Evolutionary conservation across 2,888 invertebrate species (phyloP), one percentile per base, ranked within the genome.

Genomic region (Nyleta sp.): DNA sequence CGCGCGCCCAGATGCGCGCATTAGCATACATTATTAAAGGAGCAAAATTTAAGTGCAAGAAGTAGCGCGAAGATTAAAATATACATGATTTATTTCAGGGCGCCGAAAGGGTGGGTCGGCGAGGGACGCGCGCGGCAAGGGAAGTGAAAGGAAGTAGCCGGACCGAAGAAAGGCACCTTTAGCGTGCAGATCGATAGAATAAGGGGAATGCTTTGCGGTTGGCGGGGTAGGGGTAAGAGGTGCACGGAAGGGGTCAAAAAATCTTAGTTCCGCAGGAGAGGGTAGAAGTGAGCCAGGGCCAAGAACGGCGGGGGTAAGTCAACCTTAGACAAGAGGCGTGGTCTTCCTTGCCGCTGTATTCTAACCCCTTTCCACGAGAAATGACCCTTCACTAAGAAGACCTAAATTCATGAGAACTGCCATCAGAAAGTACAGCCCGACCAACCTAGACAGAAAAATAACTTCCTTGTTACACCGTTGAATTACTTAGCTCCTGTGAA

Each of bases 271-370:
- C 77, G 72, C 42, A 64, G 68, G 71, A 70, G 75, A 71, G 80
- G 80, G 79, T 74, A 59, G 72, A 72, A 81, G 76, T 70, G 73
- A 73, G 75, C 80, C 65, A 81, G 83, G 81, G 81, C 79, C 77
- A 82, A 83, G 83, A 81, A 76, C 83, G 78, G 71, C 73, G 78
- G 64, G 72, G 82, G 89, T 87, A 87, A 88, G 87, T 85, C 86
- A 86, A 88, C 89, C 89, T 89, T 89, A 89, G 90, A 90, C 88
- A 87, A 88, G 89, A 90, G 90, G 90, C 90, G 90, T 90, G 90
- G 90, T 86, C 85, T 82, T 78, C 78, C 77, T 77, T 84, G 83
- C 79, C 81, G 80, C 83, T 81, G 74, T 72, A 84, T 83, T 83
- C 73, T 77, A 86, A 83, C 85, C 84, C 83, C 83, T 78, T 76